A percentile compares a stretch with the other conserved stretches of the same genome.
These are phyloP conservation scores for Sycobia sp. DNA, from an alignment of 1,140 invertebrate genomes.

Conservation along the genomic window DNA sequence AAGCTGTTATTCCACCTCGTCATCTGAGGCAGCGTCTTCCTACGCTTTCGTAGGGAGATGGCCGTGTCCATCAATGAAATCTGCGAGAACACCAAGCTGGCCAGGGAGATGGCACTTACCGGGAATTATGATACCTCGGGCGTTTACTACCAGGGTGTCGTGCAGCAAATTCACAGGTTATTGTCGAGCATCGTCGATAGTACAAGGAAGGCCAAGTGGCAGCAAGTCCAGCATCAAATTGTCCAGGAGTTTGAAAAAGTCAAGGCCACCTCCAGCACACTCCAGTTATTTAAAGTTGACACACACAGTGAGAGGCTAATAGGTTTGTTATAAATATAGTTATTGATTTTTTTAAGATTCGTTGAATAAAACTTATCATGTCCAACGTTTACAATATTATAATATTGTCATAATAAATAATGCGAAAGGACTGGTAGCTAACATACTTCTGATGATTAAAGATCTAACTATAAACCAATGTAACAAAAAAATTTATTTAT, in stretches of 20 bases:
- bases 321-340: slow-evolving; percentile 48
- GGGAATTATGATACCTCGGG: slow-evolving; percentile 94
- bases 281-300: slow-evolving; percentile 70
- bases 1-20: no score
- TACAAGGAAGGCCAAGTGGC: slow-evolving; percentile 86
- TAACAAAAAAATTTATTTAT: no score
- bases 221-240: slow-evolving; percentile 89
- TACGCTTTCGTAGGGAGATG: slow-evolving; percentile 63
- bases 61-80: slow-evolving; percentile 86
- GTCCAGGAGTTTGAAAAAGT: slow-evolving; percentile 89
- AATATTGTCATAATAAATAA: no score
- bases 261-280: slow-evolving; percentile 76
- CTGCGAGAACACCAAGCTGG: slow-evolving; percentile 90
- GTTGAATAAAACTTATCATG: no score
- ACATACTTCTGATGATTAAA: no score
- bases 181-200: slow-evolving; percentile 80
- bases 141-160: slow-evolving; percentile 93
- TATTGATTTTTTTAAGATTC: no score
- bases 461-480: no score
- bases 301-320: slow-evolving; percentile 61
- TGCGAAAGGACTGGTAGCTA: no score
- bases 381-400: no score
- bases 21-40: slow-evolving; percentile 7
- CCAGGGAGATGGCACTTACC: slow-evolving; percentile 90
- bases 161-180: slow-evolving; percentile 87